These are phyloP conservation scores for Andrena flavipes DNA, from an alignment of 2,888 invertebrate genomes.

Conservation along the genomic window DNA sequence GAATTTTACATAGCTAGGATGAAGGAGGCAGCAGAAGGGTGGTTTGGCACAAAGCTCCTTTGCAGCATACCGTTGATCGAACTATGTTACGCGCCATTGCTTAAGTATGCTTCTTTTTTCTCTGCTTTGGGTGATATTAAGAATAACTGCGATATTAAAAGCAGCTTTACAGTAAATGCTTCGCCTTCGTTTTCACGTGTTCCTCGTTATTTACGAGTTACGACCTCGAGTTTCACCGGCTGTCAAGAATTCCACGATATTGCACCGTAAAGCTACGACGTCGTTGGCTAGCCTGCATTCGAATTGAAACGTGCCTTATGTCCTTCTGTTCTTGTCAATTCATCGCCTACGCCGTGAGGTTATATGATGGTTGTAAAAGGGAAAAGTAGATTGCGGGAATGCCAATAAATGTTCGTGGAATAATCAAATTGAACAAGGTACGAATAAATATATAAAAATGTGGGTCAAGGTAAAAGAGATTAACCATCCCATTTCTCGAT, in stretches of 20 bases:
- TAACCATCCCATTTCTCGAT: background rate
- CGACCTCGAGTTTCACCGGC: constrained; percentile 61
- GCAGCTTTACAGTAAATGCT: constrained; percentile 60
- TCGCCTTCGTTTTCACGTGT: constrained; percentile 73
- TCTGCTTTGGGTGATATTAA: constrained; percentile 81
- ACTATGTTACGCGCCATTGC: constrained; percentile 72
- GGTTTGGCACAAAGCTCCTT: constrained; percentile 45
- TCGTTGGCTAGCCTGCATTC: constrained; percentile 62
- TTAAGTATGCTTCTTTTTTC: constrained; percentile 72
- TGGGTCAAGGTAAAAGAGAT: background rate
- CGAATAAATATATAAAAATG: constrained; percentile 30
- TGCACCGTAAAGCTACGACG: constrained; percentile 55
- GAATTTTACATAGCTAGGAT: constrained; percentile 33
- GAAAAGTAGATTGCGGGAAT: constrained; percentile 43
- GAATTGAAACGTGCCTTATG: constrained; percentile 64
- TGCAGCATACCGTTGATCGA: constrained; percentile 66
- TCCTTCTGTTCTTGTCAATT: constrained; percentile 54
- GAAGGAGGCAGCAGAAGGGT: background rate
- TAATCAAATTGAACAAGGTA: constrained; percentile 19
- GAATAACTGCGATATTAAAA: constrained; percentile 65
- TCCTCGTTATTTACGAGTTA: constrained; percentile 69
- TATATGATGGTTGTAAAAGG: constrained; percentile 55
- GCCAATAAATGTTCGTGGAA: constrained; percentile 32
- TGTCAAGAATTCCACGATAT: constrained; percentile 61
- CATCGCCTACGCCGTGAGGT: constrained; percentile 48